These are phyloP conservation scores for Microctonus aethiopoides DNA, from an alignment of 2,888 invertebrate species.

Conservation along the genomic window DNA sequence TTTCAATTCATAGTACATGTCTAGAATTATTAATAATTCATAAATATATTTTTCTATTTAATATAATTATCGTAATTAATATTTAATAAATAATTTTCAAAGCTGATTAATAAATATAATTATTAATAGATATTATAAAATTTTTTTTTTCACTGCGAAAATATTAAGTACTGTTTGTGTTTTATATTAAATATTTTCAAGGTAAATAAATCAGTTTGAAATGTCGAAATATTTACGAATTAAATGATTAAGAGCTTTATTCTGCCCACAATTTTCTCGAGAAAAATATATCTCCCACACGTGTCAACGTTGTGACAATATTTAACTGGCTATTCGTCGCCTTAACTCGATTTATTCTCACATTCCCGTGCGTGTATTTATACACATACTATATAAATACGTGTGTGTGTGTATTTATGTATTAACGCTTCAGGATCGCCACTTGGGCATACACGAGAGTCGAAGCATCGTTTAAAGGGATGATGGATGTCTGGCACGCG, in stretches of 20 bases:
- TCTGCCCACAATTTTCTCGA: background rate
- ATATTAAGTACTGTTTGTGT: too few relatives aligned
- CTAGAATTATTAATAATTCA: too few relatives aligned
- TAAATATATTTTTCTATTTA: too few relatives aligned
- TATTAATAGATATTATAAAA: too few relatives aligned
- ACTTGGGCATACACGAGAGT: constrained; percentile 36
- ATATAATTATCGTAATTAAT: too few relatives aligned
- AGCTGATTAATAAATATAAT: too few relatives aligned
- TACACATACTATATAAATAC: background rate
- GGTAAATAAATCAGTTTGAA: too few relatives aligned
- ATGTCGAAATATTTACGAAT: background rate
- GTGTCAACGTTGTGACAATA: constrained; percentile 20
- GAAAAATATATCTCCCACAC: constrained; percentile 1
- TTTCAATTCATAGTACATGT: background rate
- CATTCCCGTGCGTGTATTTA: constrained; percentile 6
- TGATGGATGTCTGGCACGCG: constrained; percentile 67
- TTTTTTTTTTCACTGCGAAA: too few relatives aligned
- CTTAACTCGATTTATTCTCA: constrained; percentile 23
- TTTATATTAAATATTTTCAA: too few relatives aligned
- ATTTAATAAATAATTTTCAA: too few relatives aligned
- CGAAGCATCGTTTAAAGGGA: constrained; percentile 57
- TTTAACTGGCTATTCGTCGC: constrained; percentile 21
- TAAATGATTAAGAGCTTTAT: background rate
- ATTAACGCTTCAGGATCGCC: background rate
- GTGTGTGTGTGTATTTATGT: too few relatives aligned